Evolutionary conservation across 2,888 invertebrate genomes (phyloP), one percentile per base, ranked within the genome.

Genomic region (Drosophila melanosoma): DNA sequence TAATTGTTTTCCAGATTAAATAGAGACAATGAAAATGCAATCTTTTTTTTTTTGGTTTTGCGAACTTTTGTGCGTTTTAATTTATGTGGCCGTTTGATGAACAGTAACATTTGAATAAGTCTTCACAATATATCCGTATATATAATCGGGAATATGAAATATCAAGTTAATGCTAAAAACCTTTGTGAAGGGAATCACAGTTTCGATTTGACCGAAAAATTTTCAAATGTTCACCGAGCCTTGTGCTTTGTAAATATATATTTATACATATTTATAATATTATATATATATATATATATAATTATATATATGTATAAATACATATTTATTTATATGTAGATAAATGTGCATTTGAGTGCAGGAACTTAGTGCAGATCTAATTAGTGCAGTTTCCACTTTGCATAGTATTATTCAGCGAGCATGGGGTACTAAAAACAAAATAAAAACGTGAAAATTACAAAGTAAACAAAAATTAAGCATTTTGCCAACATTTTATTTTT

Each of bases 401-500:
- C 38, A 62, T 54, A 40, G 49, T 56, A 65, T 49, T 45, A 65
- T 49, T 49, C 38, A 51, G 59, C 81, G 66, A 79, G 78, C 79
- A 77, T 81, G 78, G 63, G 73, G 56, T 54, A 48, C 36, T 52
- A 45, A 58, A 49, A 66, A 32, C 26, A 53, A 67, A 62, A 57
- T 29, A 4, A 51, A 54, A 54, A n/a, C 10, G 48, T n/a, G 20
- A 53, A 51, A 61, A 48, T 48, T 45, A 8, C 20, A 45, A 65
- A 51, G 23, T 58, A 62, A 56, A 71, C 45, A 64, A 58, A 56
- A 70, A 68, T 54, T 60, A 63, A 64, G 69, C 65, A 72, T 76
- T 83, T 86, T 74, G 75, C 79, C 83, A 45, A 90, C 74, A 86
- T 81, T 90, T 87, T 90, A 87, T 87, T 87, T 73, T 62, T 76